phyloP scores from a whole-genome alignment of 1,140 invertebrate species.

The Neodiprion pinetum region DNA sequence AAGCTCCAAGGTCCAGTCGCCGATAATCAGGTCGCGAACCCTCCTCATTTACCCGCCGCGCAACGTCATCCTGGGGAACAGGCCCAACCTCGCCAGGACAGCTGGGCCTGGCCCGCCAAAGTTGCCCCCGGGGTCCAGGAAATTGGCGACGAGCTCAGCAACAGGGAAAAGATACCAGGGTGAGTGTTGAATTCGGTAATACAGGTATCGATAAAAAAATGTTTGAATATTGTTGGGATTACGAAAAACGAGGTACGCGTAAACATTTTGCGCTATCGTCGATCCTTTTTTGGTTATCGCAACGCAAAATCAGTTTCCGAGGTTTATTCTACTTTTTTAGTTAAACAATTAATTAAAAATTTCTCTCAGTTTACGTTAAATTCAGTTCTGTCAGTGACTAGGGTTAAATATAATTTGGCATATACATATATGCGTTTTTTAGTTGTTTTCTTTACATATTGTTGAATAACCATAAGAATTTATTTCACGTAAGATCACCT shows the following conservation, averaged over 20 bases:
- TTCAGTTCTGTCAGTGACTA: neutral
- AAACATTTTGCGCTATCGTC: too few species aligned
- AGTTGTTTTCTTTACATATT: slow-evolving; percentile 13
- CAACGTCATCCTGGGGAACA: slow-evolving; percentile 45
- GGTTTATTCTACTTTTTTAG: too few species aligned
- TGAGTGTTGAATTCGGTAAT: slow-evolving; percentile 16
- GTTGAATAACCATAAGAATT: neutral
- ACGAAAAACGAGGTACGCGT: too few species aligned
- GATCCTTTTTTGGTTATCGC: too few species aligned
- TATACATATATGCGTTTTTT: neutral
- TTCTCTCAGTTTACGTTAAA: neutral
- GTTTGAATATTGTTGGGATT: neutral
- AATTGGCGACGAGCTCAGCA: slow-evolving; percentile 55
- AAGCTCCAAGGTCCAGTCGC: slow-evolving; percentile 19
- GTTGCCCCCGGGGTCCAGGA: slow-evolving; percentile 52
- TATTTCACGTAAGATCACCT: too few species aligned
- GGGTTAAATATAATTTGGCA: slow-evolving; percentile 1
- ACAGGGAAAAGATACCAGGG: slow-evolving; percentile 45
- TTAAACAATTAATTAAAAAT: neutral
- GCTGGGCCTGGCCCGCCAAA: slow-evolving; percentile 38
- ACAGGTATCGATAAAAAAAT: neutral
- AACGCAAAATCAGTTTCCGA: too few species aligned
- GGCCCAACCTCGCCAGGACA: slow-evolving; percentile 39
- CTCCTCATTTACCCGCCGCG: slow-evolving; percentile 25
- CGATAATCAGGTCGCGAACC: slow-evolving; percentile 32